Percentiles rank a stretch among this genome's conserved stretches.
Evolutionary conservation across 37 sponge, comb jelly and placozoan species (phyloP).

Genomic region (Beroe forskalii): DNA sequence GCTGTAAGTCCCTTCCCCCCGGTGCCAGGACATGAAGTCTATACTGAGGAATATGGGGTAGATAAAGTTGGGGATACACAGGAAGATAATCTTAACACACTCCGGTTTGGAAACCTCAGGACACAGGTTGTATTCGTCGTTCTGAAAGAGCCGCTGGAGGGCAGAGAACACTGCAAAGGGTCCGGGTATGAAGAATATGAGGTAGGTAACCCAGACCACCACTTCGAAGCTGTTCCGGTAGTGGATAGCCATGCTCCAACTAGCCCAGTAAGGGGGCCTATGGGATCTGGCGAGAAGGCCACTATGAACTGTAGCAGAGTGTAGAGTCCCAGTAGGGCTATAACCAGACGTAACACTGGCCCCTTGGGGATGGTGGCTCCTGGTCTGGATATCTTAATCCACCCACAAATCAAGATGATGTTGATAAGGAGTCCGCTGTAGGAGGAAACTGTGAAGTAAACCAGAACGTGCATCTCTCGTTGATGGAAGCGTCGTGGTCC

Average conservation of each 20-base stretch:
- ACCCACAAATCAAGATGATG: conserved; percentile 19
- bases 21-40: conserved; percentile 32
- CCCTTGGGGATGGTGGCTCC: conserved; percentile 42
- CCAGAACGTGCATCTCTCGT: conserved; percentile 40
- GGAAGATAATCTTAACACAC: not conserved
- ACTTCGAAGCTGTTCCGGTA: conserved; percentile 40
- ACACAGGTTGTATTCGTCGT: not conserved
- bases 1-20: not conserved
- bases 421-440: conserved; percentile 59
- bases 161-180: conserved; percentile 17
- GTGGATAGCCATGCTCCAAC: conserved; percentile 54
- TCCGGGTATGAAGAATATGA: conserved; percentile 47
- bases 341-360: conserved; percentile 34
- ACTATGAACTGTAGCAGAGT: conserved; percentile 28
- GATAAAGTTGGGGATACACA: conserved; percentile 45
- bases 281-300: conserved; percentile 31
- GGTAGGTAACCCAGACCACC: conserved; percentile 57
- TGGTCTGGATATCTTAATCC: conserved; percentile 1
- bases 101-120: conserved; percentile 13
- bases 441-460: conserved; percentile 16
- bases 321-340: conserved; percentile 40
- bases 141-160: not conserved
- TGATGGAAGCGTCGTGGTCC: conserved; percentile 11
- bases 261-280: conserved; percentile 33
- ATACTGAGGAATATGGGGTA: conserved; percentile 33